Evolutionary conservation across 2,113 vertebrate species (phyloP).

Genomic region (Microtus ochrogaster): DNA sequence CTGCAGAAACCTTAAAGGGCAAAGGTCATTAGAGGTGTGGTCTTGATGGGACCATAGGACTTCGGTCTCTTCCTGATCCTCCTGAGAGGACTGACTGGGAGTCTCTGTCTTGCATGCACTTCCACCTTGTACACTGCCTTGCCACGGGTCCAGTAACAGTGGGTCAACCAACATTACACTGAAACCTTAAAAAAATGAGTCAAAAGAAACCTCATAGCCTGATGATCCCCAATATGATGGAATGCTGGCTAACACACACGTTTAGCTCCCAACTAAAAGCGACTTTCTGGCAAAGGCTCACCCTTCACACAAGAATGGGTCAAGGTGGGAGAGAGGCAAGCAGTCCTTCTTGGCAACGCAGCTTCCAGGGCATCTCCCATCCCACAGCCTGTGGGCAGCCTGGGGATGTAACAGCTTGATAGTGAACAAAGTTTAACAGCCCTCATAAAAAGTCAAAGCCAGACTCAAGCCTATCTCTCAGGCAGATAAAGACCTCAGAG

Average conservation of each 20-base stretch:
- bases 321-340: background rate
- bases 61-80: background rate
- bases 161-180: background rate
- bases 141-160: background rate
- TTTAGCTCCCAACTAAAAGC: background rate
- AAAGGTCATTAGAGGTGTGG: background rate
- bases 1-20: background rate
- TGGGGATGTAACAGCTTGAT: background rate
- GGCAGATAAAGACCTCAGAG: conserved; percentile 13
- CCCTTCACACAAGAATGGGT: background rate
- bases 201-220: background rate
- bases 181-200: background rate
- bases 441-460: conserved; percentile 56
- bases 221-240: too few relatives aligned
- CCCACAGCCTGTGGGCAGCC: background rate
- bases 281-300: background rate
- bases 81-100: too few relatives aligned
- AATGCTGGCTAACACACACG: background rate
- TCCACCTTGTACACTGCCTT: background rate
- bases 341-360: background rate
- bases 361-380: background rate
- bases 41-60: background rate
- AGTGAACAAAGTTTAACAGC: conserved; percentile 48
- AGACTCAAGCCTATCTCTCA: background rate
- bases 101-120: background rate